Conservation (phyloP, 2,113 vertebrate species). For the Macquaria australasica region DNA sequence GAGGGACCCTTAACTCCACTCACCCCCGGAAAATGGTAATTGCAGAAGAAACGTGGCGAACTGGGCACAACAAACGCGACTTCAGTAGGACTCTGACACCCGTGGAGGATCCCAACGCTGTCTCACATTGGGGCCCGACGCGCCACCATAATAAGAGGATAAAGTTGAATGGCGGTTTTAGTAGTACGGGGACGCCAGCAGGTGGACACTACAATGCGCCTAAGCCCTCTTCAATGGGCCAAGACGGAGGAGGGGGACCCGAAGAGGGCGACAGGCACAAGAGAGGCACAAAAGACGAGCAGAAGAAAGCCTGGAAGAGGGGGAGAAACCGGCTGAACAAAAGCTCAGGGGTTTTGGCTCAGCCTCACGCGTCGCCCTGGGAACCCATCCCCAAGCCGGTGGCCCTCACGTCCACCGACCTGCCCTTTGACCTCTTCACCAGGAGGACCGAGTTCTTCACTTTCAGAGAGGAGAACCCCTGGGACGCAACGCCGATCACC, state of each 20-base stretch:
- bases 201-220: conserved; percentile 80
- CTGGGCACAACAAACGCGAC: conserved; percentile 67
- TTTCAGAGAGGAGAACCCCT: conserved; percentile 82
- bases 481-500: conserved; percentile 85
- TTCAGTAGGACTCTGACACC: conserved; percentile 67
- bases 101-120: conserved; percentile 62
- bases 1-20: conserved; percentile 67
- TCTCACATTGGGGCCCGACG: conserved; percentile 69
- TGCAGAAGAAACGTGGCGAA: conserved; percentile 51
- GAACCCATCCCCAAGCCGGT: conserved; percentile 83
- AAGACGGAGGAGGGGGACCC: conserved; percentile 52
- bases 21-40: conserved; percentile 55
- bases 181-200: conserved; percentile 77
- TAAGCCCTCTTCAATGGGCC: conserved; percentile 72
- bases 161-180: conserved; percentile 79
- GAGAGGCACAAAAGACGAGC: conserved; percentile 81
- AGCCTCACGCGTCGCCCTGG: conserved; percentile 71
- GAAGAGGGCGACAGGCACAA: conserved; percentile 76
- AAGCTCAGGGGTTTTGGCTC: conserved; percentile 61
- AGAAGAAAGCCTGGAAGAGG: conserved; percentile 79
- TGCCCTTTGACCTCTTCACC: conserved; percentile 82
- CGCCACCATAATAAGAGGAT: conserved; percentile 76
- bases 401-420: conserved; percentile 89
- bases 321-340: conserved; percentile 75
- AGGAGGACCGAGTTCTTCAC: conserved; percentile 79